Evolutionary conservation across 2,888 invertebrate genomes (phyloP), one percentile per base, ranked within the genome.

Genomic region (Erebia ligea): DNA sequence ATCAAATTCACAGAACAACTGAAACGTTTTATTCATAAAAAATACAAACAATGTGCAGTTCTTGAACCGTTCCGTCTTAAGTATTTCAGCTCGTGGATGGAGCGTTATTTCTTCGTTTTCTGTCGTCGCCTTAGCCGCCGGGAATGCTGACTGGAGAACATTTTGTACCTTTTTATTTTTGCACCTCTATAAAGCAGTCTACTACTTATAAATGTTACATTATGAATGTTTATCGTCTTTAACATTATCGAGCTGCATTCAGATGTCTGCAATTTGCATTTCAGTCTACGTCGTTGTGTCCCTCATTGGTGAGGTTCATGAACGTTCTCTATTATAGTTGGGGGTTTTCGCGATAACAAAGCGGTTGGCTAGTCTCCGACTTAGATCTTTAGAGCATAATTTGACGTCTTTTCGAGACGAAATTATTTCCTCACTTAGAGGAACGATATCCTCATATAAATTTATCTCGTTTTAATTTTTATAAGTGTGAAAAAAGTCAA

Each of bases 31-130:
- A 76, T 76, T 73, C 69, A 74, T 69, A 73, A 62, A 83, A 82
- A 83, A 83, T 58, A 80, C 80, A 75, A 84, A 86, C 84, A 87
- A 86, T 84, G 82, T 81, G 80, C 82, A 84, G 83, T 83, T 85
- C 84, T 81, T 83, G 81, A 86, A 87, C 82, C 83, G 85, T 87
- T 84, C 81, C 76, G 76, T 79, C 81, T 85, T 84, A 85, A 88
- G 83, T 85, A 86, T 84, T 85, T 86, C 82, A 84, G 86, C 84
- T 81, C 81, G 84, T 82, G 80, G 78, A 80, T 82, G 84, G 86
- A 86, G 85, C 84, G 80, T 82, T 84, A 83, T 88, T 90, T 87
- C 79, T 84, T 89, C 86, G 84, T 89, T 90, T 91, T 90, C 84
- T 82, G 81, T 80, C 83, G 84, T 85, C 86, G 86, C 84, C 82